A percentile compares a stretch with the other conserved stretches of the same genome.
phyloP scores from a whole-genome alignment of 2,113 vertebrate genomes.

The Recurvirostra avosetta region DNA sequence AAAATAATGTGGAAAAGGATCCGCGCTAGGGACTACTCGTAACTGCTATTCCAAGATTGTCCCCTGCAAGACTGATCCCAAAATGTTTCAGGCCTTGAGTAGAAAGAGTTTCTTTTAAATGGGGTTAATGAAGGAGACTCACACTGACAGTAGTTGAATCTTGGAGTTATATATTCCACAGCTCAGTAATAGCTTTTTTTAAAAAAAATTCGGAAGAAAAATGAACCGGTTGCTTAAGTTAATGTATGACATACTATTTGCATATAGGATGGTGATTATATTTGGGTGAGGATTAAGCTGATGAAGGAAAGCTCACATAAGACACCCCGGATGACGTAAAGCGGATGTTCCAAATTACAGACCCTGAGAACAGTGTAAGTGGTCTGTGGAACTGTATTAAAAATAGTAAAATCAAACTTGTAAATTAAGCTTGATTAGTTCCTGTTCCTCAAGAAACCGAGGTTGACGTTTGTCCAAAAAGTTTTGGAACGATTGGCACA shows the following conservation, averaged over 20 bases:
- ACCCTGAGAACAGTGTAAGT: background rate
- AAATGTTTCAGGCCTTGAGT: background rate
- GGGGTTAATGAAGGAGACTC: background rate
- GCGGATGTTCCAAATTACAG: background rate
- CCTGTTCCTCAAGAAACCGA: background rate
- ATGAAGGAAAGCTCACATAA: background rate
- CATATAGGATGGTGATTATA: background rate
- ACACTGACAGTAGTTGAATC: background rate
- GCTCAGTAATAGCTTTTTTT: background rate
- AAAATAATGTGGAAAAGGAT: background rate
- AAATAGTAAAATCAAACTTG: background rate
- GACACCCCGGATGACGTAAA: background rate
- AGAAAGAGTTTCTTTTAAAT: background rate
- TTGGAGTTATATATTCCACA: background rate
- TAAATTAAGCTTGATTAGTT: background rate
- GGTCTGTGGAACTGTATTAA: background rate
- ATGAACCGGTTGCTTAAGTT: background rate
- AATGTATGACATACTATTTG: background rate
- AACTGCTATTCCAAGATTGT: background rate
- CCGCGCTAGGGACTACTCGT: fast-evolving
- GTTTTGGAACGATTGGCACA: background rate
- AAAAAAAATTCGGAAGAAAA: background rate
- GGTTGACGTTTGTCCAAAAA: background rate
- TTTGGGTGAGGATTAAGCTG: background rate
- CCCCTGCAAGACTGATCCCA: background rate